phyloP scores from a whole-genome alignment of 2,888 invertebrate genomes.

The Galeopsomyia nigrocyanea region DNA sequence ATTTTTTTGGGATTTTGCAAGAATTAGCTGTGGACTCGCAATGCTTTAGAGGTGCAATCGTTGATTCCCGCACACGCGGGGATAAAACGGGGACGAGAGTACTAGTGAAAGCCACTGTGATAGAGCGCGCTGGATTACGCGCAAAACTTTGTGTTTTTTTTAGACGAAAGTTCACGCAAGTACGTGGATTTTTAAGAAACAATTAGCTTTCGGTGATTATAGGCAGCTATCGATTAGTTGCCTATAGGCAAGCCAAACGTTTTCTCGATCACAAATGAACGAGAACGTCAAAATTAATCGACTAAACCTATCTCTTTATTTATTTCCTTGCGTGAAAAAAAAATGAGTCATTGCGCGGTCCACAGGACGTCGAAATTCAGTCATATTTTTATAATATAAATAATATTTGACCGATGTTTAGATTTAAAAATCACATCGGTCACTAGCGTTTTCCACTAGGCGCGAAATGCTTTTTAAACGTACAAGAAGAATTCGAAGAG shows the following conservation, averaged over 20 bases:
- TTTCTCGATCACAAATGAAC: background rate
- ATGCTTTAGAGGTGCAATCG: conserved; percentile 42
- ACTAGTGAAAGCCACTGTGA: conserved; percentile 54
- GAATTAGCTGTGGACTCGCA: conserved; percentile 27
- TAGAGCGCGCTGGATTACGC: conserved; percentile 49
- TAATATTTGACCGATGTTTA: conserved; percentile 18
- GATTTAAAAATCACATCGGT: conserved; percentile 39
- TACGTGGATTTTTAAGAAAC: background rate
- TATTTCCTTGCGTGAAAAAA: conserved; percentile 12
- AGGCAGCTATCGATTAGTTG: conserved; percentile 26
- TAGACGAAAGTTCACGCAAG: no score
- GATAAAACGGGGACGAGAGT: conserved; percentile 21
- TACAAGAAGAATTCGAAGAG: background rate
- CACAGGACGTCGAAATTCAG: conserved; percentile 1
- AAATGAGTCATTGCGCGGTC: conserved; percentile 32
- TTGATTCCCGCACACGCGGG: background rate
- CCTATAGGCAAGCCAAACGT: background rate
- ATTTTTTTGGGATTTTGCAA: background rate
- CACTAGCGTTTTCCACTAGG: background rate
- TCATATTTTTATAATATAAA: conserved; percentile 15
- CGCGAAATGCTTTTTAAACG: background rate
- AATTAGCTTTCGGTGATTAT: conserved; percentile 3
- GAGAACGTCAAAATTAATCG: conserved; percentile 10
- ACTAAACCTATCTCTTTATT: background rate
- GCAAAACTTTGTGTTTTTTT: no score